Evolutionary conservation across 2,888 invertebrate species (phyloP).

Genomic region (Endomychus coccineus): DNA sequence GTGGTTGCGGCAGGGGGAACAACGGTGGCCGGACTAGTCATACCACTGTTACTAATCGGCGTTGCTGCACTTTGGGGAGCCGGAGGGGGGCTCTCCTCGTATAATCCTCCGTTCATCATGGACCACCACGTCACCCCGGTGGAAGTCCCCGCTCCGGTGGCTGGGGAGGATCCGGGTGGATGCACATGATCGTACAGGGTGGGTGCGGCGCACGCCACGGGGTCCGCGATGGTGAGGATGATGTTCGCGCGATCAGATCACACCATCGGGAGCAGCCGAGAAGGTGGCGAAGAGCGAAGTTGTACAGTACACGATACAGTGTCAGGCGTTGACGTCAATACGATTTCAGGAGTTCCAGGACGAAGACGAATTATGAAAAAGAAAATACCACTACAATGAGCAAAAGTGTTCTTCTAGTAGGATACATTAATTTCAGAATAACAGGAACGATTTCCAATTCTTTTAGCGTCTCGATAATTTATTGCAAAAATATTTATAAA

Average conservation of each 20-base stretch:
- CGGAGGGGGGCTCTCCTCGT: slow-evolving; percentile 62
- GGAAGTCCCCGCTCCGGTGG: slow-evolving; percentile 76
- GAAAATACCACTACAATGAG: slow-evolving; percentile 30
- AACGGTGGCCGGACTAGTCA: slow-evolving; percentile 44
- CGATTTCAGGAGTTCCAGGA: too few relatives aligned
- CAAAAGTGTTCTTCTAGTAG: slow-evolving; percentile 5
- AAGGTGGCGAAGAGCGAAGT: slow-evolving; percentile 19
- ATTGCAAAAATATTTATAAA: too few relatives aligned
- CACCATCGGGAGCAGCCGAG: slow-evolving; percentile 34
- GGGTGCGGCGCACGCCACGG: slow-evolving; percentile 70
- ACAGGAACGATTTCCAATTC: slow-evolving; percentile 17
- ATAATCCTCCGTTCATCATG: slow-evolving; percentile 77
- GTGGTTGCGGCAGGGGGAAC: slow-evolving; percentile 55
- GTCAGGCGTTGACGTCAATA: slow-evolving; percentile 27
- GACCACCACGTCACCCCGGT: slow-evolving; percentile 79
- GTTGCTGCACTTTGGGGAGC: slow-evolving; percentile 47
- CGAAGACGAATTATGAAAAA: slow-evolving; percentile 29
- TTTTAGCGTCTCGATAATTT: too few relatives aligned
- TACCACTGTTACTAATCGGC: slow-evolving; percentile 50
- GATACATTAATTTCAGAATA: slow-evolving; percentile 7
- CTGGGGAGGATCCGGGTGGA: slow-evolving; percentile 64
- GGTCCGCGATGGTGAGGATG: slow-evolving; percentile 62
- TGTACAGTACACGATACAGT: slow-evolving; percentile 23
- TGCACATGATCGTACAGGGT: slow-evolving; percentile 78
- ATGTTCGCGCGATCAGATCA: slow-evolving; percentile 39